These are phyloP conservation scores for Ctenopoma multispine DNA, from an alignment of 2,797 vertebrate species.

Conservation along the genomic window DNA sequence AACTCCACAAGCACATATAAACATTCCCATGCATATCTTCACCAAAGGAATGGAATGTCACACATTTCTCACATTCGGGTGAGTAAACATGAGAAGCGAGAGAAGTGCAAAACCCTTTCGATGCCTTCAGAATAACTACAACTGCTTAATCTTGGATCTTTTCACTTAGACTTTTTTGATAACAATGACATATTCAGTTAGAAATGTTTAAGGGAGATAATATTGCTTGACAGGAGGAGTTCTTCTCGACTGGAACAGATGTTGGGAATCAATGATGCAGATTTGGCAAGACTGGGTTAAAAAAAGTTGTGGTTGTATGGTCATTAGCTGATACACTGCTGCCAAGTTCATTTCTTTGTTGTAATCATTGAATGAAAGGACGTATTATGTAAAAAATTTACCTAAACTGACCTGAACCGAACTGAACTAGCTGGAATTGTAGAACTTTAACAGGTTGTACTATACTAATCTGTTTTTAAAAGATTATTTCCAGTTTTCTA, in stretches of 20 bases:
- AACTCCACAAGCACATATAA: slow-evolving; percentile 42
- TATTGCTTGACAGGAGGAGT: neutral
- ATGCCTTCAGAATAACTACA: neutral
- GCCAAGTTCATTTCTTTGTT: neutral
- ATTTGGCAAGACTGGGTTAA: neutral
- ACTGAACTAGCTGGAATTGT: neutral
- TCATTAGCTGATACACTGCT: slow-evolving; percentile 4
- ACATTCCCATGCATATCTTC: slow-evolving; percentile 63
- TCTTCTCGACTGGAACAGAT: slow-evolving; percentile 1
- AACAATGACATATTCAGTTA: slow-evolving; percentile 40
- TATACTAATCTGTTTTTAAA: neutral
- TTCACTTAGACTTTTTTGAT: slow-evolving; percentile 47
- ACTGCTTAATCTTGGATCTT: slow-evolving; percentile 58
- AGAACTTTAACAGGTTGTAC: neutral
- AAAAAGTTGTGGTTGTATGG: neutral
- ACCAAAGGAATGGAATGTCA: slow-evolving; percentile 68
- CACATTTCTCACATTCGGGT: slow-evolving; percentile 38
- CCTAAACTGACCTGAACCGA: too few relatives aligned
- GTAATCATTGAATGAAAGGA: neutral
- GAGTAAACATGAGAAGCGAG: slow-evolving; percentile 66
- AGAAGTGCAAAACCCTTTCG: slow-evolving; percentile 39
- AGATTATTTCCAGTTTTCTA: neutral
- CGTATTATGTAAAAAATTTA: neutral
- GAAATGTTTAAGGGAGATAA: slow-evolving; percentile 41
- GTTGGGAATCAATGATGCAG: neutral